Evolutionary conservation across 2,888 invertebrate species (phyloP), one percentile per base, ranked within the genome.

Genomic region (Hirtodrosophila alboralis): DNA sequence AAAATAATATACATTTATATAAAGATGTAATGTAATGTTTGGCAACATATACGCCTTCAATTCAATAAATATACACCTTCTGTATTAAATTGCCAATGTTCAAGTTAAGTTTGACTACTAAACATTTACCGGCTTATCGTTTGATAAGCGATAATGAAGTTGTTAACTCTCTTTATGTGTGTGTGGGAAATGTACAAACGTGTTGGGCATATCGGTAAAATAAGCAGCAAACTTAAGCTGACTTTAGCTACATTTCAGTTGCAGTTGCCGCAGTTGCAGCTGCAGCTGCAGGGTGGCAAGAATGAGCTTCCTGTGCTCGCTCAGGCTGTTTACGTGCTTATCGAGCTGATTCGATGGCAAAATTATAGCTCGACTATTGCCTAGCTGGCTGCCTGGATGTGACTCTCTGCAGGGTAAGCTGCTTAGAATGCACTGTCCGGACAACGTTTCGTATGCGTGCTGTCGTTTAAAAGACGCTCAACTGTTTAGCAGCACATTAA

Each of bases 401-500:
- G n/a, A n/a, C n/a, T n/a, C n/a, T n/a, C 43, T 54, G 45, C 26
- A 36, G 31, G 30, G n/a, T 58, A 65, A 72, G 73, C 74, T 74
- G 74, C 61, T 72, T 76, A 76, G 64, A 72, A 68, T 74, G 58
- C 77, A 52, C 53, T 52, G 53, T 31, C 52, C 36, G 59, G 54
- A 30, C 61, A 45, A 64, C 58, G 68, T 49, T 58, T 68, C 75
- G 61, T 78, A 68, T 83, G 63, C 75, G 73, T 72, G 72, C 54
- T 79, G 64, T 65, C 63, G 60, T 41, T 75, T 45, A 40, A 66
- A 26, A 48, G 54, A 37, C 48, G 48, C 44, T 65, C 56, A 53
- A 76, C 65, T 79, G 61, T 73, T 70, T 74, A 73, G 64, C 73
- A 63, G 63, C 70, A 70, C 80, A 85, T 79, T 83, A 76, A 85